A percentile compares a stretch with the other conserved stretches of the same genome.
phyloP scores from a whole-genome alignment of 1,140 invertebrate species.

The Caenorhabditis briggsae region DNA sequence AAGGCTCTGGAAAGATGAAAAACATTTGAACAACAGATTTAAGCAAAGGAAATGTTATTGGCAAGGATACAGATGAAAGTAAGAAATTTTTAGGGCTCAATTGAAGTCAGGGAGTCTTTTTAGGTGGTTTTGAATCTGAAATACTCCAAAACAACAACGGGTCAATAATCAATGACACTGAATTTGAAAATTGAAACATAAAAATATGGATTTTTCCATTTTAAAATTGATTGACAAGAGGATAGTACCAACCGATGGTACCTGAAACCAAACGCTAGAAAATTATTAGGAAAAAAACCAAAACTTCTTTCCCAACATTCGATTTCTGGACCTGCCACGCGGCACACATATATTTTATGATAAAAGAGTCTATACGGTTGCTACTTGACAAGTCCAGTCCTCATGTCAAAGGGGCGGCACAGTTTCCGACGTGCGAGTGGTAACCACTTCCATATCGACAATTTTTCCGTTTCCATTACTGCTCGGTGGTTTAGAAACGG shows the following conservation, averaged over 20 bases:
- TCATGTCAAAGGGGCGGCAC: slow-evolving; percentile 26
- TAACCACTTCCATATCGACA: slow-evolving; percentile 26
- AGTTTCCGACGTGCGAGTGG: neutral
- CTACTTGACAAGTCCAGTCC: slow-evolving; percentile 35
- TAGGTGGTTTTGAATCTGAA: no score
- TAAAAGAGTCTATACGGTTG: slow-evolving; percentile 30
- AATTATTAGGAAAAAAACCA: no score
- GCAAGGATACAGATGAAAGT: neutral
- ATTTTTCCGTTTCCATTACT: slow-evolving; percentile 4
- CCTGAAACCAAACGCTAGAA: no score
- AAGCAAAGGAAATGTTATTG: neutral
- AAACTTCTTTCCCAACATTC: no score
- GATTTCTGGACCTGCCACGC: slow-evolving; percentile 20
- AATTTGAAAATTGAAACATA: neutral
- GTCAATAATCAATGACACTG: neutral
- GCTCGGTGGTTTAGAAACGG: neutral
- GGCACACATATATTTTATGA: slow-evolving; percentile 34
- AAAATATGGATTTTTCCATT: neutral
- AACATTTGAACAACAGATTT: neutral
- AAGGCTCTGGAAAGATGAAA: neutral
- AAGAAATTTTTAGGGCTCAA: neutral
- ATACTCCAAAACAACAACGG: no score
- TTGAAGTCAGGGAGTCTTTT: no score
- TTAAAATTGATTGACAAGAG: no score
- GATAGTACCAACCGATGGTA: no score